Percentiles rank a stretch among this genome's conserved stretches.
These are phyloP conservation scores for Coecobrya sp. DNA, from an alignment of 2,888 invertebrate genomes.

Conservation along the genomic window DNA sequence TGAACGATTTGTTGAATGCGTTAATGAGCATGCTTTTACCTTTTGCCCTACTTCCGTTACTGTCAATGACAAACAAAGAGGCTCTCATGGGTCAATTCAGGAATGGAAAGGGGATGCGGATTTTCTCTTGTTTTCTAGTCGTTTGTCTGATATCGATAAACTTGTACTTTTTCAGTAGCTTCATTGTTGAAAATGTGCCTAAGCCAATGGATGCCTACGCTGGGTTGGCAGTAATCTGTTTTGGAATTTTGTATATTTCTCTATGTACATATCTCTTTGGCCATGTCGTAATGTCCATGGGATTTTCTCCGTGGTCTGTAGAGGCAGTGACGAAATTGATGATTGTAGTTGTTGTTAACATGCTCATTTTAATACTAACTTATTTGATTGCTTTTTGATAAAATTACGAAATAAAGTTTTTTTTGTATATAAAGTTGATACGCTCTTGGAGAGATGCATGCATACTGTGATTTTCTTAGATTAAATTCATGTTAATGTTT, in stretches of 20 bases:
- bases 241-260: not conserved
- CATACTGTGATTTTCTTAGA: too few relatives aligned
- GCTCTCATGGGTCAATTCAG: slow-evolving; percentile 95
- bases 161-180: slow-evolving; percentile 91
- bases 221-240: not conserved
- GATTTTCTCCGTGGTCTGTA: not conserved
- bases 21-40: slow-evolving; percentile 90
- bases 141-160: slow-evolving; percentile 93
- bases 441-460: too few relatives aligned
- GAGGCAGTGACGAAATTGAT: not conserved
- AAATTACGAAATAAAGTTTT: not conserved
- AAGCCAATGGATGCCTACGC: not conserved
- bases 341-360: not conserved
- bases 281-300: not conserved
- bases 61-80: slow-evolving; percentile 94
- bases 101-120: slow-evolving; percentile 93
- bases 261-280: not conserved
- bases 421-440: too few relatives aligned
- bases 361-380: not conserved
- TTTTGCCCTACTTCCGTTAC: slow-evolving; percentile 95
- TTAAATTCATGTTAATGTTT: too few relatives aligned
- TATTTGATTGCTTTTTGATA: not conserved
- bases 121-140: slow-evolving; percentile 91
- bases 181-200: slow-evolving; percentile 88
- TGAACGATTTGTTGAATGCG: slow-evolving; percentile 92